Conservation (phyloP, 53 echinoderm and acorn worm genomes). For the Mesocentrotus franciscanus region DNA sequence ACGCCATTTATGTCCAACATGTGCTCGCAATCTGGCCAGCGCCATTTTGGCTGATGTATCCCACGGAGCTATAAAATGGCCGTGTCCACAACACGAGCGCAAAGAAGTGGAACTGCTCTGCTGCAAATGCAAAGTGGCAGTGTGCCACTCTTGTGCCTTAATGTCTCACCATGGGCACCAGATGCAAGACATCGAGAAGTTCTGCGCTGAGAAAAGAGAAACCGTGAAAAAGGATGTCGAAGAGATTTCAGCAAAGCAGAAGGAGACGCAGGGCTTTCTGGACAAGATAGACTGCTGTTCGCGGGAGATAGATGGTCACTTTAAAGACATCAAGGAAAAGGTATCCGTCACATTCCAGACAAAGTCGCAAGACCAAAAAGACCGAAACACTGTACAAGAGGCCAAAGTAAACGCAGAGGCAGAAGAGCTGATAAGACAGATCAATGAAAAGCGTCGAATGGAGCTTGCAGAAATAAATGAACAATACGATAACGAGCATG, state of each 20-base stretch:
- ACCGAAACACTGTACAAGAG: background rate
- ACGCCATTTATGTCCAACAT: conserved; percentile 45
- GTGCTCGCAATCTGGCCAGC: conserved; percentile 36
- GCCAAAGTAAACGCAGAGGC: background rate
- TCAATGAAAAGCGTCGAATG: conserved; percentile 7
- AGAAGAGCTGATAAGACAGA: conserved; percentile 39
- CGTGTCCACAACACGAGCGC: conserved; percentile 40
- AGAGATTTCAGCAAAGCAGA: conserved; percentile 1
- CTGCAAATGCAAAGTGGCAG: conserved; percentile 25
- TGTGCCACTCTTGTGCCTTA: conserved; percentile 57
- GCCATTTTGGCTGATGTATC: conserved; percentile 54
- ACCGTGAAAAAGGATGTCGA: conserved; percentile 19
- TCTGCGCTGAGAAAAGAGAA: conserved; percentile 26
- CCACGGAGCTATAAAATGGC: conserved; percentile 27
- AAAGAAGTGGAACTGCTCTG: conserved; percentile 56
- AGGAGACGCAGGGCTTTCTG: background rate
- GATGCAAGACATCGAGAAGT: conserved; percentile 28
- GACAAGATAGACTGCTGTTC: background rate
- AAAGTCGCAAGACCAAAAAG: conserved; percentile 12
- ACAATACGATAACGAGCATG: background rate
- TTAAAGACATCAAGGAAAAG: background rate
- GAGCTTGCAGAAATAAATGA: background rate
- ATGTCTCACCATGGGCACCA: conserved; percentile 36
- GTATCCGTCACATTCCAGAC: background rate
- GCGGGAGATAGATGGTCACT: conserved; percentile 14